Evolutionary conservation across 2,888 invertebrate species (phyloP).

Genomic region (Eupithecia dodoneata): DNA sequence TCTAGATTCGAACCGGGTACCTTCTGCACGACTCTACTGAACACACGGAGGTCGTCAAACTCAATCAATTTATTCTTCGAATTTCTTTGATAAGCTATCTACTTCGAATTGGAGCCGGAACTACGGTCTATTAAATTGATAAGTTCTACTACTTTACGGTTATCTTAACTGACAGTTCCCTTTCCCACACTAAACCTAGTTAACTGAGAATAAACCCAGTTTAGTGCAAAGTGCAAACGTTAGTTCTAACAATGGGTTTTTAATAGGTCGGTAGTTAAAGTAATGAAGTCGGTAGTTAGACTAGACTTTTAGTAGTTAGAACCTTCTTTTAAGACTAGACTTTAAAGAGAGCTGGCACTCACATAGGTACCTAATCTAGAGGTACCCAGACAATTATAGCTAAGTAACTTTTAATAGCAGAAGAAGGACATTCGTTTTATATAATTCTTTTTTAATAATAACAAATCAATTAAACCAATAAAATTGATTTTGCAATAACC

Average conservation of each 20-base stretch:
- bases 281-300: not conserved
- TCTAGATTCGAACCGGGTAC: not conserved
- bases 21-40: not conserved
- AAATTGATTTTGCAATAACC: not conserved
- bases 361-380: no score
- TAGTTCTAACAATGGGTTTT: slow-evolving; percentile 9
- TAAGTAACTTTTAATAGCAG: no score
- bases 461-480: not conserved
- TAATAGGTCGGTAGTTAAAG: not conserved
- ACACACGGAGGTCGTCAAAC: not conserved
- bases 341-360: not conserved
- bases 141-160: slow-evolving; percentile 27
- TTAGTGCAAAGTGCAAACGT: slow-evolving; percentile 9
- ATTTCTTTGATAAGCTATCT: slow-evolving; percentile 29
- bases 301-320: not conserved
- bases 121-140: slow-evolving; percentile 27
- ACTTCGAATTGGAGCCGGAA: slow-evolving; percentile 29
- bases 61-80: slow-evolving; percentile 3
- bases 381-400: no score
- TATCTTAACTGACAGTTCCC: slow-evolving; percentile 23
- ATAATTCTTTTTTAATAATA: not conserved
- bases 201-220: slow-evolving; percentile 5
- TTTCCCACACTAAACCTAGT: slow-evolving; percentile 22
- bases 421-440: no score
- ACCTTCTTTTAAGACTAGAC: not conserved